Percentiles rank a stretch among this genome's conserved stretches.
These are phyloP conservation scores for Metalampra italica DNA, from an alignment of 2,888 invertebrate species.

Conservation along the genomic window DNA sequence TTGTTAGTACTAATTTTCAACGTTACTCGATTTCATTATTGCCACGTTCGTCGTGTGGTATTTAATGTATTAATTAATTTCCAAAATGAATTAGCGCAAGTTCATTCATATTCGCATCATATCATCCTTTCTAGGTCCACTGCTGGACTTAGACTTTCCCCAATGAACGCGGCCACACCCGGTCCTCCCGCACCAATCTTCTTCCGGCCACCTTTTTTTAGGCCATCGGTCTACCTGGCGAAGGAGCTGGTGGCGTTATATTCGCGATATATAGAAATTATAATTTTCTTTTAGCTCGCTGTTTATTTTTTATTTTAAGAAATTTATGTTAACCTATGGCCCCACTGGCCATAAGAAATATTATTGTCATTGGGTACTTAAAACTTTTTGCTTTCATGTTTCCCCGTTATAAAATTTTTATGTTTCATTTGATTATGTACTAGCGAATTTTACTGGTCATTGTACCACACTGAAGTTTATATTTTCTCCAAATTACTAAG, in stretches of 20 bases:
- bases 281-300: constrained; percentile 5
- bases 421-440: constrained; percentile 44
- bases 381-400: constrained; percentile 45
- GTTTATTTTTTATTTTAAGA: not conserved
- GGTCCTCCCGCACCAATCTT: no score
- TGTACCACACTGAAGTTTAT: constrained; percentile 40
- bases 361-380: no score
- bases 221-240: no score
- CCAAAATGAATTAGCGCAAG: not conserved
- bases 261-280: not conserved
- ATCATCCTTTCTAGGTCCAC: no score
- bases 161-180: no score
- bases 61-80: not conserved
- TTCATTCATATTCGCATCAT: no score
- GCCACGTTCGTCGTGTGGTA: not conserved
- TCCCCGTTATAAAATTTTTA: constrained; percentile 49
- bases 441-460: constrained; percentile 35
- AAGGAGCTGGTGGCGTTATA: no score
- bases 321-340: constrained; percentile 23
- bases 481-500: no score
- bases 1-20: constrained; percentile 46
- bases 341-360: constrained; percentile 23
- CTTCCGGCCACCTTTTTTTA: no score
- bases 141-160: no score
- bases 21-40: constrained; percentile 29